Conservation (phyloP, 2,113 vertebrate species). For the Montifringilla adamsi region DNA sequence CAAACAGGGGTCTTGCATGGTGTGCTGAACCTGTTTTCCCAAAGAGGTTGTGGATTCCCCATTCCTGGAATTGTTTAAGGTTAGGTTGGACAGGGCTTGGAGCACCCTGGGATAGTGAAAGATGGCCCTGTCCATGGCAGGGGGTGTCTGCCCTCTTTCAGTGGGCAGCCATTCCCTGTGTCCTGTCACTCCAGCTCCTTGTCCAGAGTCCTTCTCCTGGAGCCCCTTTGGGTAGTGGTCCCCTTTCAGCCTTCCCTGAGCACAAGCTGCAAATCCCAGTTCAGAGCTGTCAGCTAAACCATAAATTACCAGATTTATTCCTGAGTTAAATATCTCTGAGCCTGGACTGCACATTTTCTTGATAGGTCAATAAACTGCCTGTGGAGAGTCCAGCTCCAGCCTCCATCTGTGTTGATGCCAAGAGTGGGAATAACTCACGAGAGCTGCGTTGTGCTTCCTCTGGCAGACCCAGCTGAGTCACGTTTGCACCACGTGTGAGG, state of each 20-base stretch:
- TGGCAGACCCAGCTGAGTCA: neutral
- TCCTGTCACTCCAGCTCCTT: neutral
- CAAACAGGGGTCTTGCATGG: neutral
- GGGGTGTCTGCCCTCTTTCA: neutral
- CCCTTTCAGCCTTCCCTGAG: neutral
- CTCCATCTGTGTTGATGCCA: neutral
- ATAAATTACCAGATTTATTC: conserved; percentile 18
- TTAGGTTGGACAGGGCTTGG: fast-evolving
- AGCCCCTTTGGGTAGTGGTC: neutral
- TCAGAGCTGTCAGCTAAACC: neutral
- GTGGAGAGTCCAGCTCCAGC: neutral
- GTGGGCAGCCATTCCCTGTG: neutral
- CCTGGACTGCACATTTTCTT: neutral
- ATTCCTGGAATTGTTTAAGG: neutral
- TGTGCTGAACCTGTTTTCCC: neutral
- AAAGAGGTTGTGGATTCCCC: neutral
- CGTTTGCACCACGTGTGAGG: neutral
- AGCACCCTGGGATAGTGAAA: neutral
- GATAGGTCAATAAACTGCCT: neutral
- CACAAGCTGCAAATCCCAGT: neutral
- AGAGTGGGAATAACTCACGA: neutral
- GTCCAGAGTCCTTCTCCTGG: neutral
- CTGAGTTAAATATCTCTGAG: neutral
- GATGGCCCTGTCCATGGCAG: too few species aligned
- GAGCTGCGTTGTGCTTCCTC: neutral